Conservation (phyloP, 1,140 invertebrate genomes). For the Formica selysi region DNA sequence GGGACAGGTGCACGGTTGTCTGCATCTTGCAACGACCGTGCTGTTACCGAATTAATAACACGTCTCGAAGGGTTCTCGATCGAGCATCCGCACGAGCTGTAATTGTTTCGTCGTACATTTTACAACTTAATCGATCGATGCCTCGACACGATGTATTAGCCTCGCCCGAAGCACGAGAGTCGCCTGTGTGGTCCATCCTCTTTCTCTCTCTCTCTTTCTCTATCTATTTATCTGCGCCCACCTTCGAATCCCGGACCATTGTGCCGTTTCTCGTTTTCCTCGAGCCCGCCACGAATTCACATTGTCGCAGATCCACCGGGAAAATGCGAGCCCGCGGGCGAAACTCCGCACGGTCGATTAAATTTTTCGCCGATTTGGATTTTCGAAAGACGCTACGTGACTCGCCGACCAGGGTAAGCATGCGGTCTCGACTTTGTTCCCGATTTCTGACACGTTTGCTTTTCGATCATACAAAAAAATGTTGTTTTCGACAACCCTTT, state of each 20-base stretch:
- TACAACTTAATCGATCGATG: constrained; percentile 71
- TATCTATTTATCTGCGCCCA: not conserved
- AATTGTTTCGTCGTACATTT: constrained; percentile 62
- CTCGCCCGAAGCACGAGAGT: constrained; percentile 44
- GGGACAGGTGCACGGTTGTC: constrained; percentile 61
- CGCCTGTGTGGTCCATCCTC: constrained; percentile 70
- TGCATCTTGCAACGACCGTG: not conserved
- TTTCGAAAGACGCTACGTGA: constrained; percentile 67
- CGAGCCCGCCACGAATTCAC: not conserved
- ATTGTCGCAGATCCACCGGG: constrained; percentile 67
- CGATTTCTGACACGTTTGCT: not conserved
- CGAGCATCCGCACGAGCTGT: constrained; percentile 57
- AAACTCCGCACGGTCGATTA: constrained; percentile 72
- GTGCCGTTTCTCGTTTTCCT: constrained; percentile 21
- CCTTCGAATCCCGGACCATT: constrained; percentile 26
- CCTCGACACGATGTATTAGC: constrained; percentile 63
- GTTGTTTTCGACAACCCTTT: not conserved
- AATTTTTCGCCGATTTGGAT: constrained; percentile 74
- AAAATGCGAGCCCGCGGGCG: constrained; percentile 69
- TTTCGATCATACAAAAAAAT: not conserved
- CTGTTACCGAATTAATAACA: constrained; percentile 67
- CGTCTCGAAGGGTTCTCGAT: constrained; percentile 39
- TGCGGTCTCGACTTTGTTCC: constrained; percentile 34
- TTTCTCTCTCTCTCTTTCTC: not conserved
- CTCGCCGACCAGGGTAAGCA: constrained; percentile 34